phyloP scores from a whole-genome alignment of 2,797 vertebrate genomes.

The Hydrophis major region DNA sequence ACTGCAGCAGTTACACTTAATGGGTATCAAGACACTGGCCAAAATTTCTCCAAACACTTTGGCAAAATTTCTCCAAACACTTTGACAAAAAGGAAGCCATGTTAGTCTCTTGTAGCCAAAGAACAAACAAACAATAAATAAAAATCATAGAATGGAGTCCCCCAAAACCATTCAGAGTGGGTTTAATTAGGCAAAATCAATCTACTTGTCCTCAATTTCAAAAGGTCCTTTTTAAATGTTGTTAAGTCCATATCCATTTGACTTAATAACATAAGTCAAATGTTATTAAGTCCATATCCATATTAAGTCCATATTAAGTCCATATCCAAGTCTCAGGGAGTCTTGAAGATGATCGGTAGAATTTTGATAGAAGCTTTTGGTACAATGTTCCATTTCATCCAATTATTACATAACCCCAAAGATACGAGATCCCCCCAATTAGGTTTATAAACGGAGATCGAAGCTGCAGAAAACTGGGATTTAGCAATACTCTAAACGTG shows the following conservation, averaged over 20 bases:
- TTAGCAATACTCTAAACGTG: background rate
- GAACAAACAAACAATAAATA: background rate
- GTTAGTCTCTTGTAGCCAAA: background rate
- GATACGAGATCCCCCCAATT: background rate
- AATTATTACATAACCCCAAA: conserved; percentile 4
- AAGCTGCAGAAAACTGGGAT: background rate
- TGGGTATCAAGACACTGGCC: background rate
- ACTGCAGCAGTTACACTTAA: background rate
- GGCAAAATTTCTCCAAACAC: accelerated
- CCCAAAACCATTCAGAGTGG: background rate
- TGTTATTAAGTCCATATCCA: background rate
- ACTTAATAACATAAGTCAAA: background rate
- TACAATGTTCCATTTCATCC: background rate
- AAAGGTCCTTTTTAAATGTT: background rate
- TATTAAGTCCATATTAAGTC: background rate
- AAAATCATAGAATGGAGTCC: background rate
- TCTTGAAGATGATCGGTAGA: background rate
- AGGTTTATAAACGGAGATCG: background rate
- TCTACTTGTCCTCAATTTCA: background rate
- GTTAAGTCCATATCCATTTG: background rate
- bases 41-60: accelerated
- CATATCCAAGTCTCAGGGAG: background rate
- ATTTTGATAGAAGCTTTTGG: background rate
- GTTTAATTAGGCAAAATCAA: background rate
- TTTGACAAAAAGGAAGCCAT: background rate